Conservation (phyloP, 2,113 vertebrate species). For the Zeus faber region DNA sequence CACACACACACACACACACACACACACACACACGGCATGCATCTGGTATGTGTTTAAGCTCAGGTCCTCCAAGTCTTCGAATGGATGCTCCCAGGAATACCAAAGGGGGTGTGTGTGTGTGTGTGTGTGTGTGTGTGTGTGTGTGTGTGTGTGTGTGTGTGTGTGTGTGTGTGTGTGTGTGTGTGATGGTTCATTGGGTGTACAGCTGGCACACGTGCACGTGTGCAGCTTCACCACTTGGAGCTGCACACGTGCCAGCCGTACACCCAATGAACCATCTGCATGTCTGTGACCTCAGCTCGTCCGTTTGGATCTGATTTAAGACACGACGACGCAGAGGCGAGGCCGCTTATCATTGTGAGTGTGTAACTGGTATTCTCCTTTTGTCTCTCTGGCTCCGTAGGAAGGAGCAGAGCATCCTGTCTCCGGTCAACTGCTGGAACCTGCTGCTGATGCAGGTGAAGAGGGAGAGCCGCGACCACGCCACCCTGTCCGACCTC, state of each 20-base stretch:
- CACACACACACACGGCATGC: not conserved
- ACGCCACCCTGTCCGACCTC: slow-evolving; percentile 95
- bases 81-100: not conserved
- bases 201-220: not conserved
- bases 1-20: not conserved
- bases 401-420: slow-evolving; percentile 92
- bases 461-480: slow-evolving; percentile 96
- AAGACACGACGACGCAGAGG: too few species aligned
- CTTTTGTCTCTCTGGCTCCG: not conserved
- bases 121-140: slow-evolving; percentile 1
- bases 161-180: slow-evolving; percentile 8
- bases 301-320: not conserved
- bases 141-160: slow-evolving; percentile 7
- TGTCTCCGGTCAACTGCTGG: slow-evolving; percentile 97
- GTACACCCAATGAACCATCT: too few species aligned
- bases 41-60: not conserved
- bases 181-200: not conserved
- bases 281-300: too few species aligned
- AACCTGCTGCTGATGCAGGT: slow-evolving; percentile 95
- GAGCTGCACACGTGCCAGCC: too few species aligned
- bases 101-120: not conserved
- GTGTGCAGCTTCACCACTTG: too few species aligned
- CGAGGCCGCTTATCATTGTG: too few species aligned
- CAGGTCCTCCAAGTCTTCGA: not conserved
- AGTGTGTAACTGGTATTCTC: too few species aligned